Base-by-base conservation (phyloP, 2,113 vertebrate species). In the Larimichthys polyactis region DNA sequence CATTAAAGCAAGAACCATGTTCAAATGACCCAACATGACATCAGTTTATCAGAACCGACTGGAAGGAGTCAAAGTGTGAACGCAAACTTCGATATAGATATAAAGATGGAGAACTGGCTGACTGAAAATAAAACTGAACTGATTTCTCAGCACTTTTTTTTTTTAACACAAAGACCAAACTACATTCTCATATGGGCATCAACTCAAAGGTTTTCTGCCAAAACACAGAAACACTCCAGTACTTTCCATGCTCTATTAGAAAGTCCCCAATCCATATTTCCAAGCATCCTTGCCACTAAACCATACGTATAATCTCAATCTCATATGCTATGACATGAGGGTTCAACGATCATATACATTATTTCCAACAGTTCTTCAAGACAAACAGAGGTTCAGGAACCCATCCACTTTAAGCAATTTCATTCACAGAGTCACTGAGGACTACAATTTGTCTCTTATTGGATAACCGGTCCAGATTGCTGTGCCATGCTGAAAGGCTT, bases 401-500 rank as follows among this genome's bases (percentile, higher is more conserved):
- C 58, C 29, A 51, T 91, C 79, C 67, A 84, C 74, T 88, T 62
- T 81, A 84, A 90, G 84, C 87, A 90, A 83, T 63, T 85, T 79
- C 75, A 84, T 87, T 93, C 75, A 90, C 76, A 71, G 73, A 82
- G 84, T 86, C 75, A 85, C 78, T 27, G 22, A 74, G 75, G 69
- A 79, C 40, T 36, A 65, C 76, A 86, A 83, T 86, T 85, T 86
- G 84, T 89, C 83, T 82, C 68, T 44, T 85, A 75, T 71, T 71
- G 81, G 80, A 71, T 67, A 91, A 87, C 60, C 9, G n/a, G 66
- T 89, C 78, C 71, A 71, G 75, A 67, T 68, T 79, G 76, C 44
- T 66, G 57, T 87, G 85, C 90, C 89, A 92, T 86, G 83, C 82
- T 78, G 40, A 88, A 85, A 86, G 55, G 72, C 58, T 85, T 83